A percentile compares a stretch with the other conserved stretches of the same genome.
Conservation (phyloP, 2,797 vertebrate species). For the Pipistrellus kuhlii region DNA sequence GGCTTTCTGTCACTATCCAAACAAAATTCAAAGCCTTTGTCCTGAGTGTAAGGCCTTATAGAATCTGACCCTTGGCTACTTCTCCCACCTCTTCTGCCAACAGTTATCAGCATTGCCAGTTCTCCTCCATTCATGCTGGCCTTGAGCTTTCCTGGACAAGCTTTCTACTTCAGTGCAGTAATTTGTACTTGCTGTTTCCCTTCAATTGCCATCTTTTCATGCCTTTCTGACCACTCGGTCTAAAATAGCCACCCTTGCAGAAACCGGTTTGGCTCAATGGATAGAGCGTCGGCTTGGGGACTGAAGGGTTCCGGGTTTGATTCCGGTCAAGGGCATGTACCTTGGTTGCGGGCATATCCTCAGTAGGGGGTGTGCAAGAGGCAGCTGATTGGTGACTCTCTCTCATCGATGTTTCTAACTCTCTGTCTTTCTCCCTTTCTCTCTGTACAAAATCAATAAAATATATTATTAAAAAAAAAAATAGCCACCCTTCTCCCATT, state of each 20-base stretch:
- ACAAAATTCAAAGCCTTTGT: constrained; percentile 11
- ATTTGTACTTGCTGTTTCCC: not conserved
- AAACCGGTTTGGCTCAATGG: too few species aligned
- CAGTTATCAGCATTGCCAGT: not conserved
- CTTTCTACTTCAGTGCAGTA: not conserved
- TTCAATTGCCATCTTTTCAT: not conserved
- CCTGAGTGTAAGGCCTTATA: not conserved
- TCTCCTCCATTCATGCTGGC: not conserved
- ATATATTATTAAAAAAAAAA: not conserved
- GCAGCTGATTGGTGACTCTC: too few species aligned
- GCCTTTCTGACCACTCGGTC: not conserved
- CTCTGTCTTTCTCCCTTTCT: too few species aligned
- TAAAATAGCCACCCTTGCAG: not conserved
- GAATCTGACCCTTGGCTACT: not conserved
- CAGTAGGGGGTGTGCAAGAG: too few species aligned
- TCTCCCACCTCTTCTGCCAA: not conserved
- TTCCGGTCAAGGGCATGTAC: too few species aligned
- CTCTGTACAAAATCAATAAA: too few species aligned
- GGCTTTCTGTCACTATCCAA: not conserved
- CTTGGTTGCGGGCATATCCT: too few species aligned
- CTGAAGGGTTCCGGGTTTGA: too few species aligned
- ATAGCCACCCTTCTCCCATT: not conserved
- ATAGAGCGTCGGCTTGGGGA: too few species aligned
- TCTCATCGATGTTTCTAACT: too few species aligned
- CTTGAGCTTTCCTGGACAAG: constrained; percentile 1